A percentile compares a stretch with the other conserved stretches of the same genome.
phyloP scores from a whole-genome alignment of 2,113 vertebrate species.

The Dendrocopos noguchii region DNA sequence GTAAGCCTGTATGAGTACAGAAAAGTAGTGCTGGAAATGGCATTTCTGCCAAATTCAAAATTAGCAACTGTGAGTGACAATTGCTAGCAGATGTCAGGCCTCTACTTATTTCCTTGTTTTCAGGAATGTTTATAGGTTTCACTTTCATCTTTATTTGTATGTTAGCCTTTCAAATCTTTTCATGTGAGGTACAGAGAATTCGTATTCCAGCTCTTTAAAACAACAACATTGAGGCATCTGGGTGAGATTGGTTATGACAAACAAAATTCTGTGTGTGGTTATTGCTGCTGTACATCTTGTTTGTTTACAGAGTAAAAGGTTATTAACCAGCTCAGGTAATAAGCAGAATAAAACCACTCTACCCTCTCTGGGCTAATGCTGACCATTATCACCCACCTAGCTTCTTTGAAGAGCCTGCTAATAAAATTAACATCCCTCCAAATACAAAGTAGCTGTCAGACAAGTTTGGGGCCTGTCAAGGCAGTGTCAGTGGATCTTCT shows the following conservation, averaged over 20 bases:
- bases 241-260: neutral
- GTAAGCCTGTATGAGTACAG: neutral
- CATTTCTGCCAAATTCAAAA: slow-evolving; percentile 25
- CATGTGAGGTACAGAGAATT: neutral
- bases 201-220: neutral
- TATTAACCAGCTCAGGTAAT: neutral
- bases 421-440: neutral
- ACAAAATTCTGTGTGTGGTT: neutral
- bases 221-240: neutral
- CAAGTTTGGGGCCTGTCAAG: neutral
- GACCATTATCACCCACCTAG: neutral
- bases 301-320: neutral
- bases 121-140: neutral
- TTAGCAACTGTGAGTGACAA: neutral
- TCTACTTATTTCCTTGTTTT: slow-evolving; percentile 31
- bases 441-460: neutral
- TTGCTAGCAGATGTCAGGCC: slow-evolving; percentile 25
- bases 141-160: neutral
- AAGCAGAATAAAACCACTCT: neutral
- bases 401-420: neutral
- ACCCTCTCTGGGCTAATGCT: neutral
- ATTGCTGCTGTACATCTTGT: neutral
- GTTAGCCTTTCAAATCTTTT: neutral
- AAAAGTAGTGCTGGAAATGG: slow-evolving; percentile 14
- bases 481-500: neutral